A percentile compares a stretch with the other conserved stretches of the same genome.
phyloP scores from a whole-genome alignment of 2,888 invertebrate species.

The Thera obeliscata region DNA sequence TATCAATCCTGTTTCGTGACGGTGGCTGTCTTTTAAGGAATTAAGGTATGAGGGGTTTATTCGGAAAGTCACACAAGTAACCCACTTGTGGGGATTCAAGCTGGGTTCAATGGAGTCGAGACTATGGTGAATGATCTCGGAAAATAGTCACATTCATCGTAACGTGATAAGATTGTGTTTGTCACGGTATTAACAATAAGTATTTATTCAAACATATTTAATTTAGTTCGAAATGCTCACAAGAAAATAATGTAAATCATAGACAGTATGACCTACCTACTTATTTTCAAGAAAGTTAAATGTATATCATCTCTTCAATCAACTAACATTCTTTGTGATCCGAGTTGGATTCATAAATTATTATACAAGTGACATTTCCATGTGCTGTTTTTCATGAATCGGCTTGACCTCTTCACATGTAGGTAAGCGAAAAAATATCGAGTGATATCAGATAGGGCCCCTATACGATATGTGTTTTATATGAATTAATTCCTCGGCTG shows the following conservation, averaged over 20 bases:
- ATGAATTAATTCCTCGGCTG: slow-evolving; percentile 83
- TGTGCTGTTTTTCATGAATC: background rate
- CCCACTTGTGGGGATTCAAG: slow-evolving; percentile 12
- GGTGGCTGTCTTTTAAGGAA: background rate
- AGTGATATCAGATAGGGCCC: slow-evolving; percentile 47
- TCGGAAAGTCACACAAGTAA: slow-evolving; percentile 26
- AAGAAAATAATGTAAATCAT: too few species aligned
- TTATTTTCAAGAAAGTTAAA: too few species aligned
- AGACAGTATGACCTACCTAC: too few species aligned
- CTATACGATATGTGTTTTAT: slow-evolving; percentile 73
- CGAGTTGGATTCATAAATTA: too few species aligned
- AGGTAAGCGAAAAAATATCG: slow-evolving; percentile 13
- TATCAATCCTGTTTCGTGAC: background rate
- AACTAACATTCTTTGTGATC: too few species aligned
- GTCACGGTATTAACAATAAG: too few species aligned
- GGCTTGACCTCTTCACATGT: slow-evolving; percentile 1
- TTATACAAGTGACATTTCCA: background rate
- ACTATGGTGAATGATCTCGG: slow-evolving; percentile 3
- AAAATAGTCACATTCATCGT: background rate
- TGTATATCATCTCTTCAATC: too few species aligned
- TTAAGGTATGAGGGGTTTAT: slow-evolving; percentile 36
- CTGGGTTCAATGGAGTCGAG: slow-evolving; percentile 8
- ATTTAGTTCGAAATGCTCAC: too few species aligned
- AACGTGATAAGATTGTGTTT: background rate
- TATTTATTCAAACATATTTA: too few species aligned